Evolutionary conservation across 2,797 vertebrate species (phyloP).

Genomic region (Malacoctenus gilli): DNA sequence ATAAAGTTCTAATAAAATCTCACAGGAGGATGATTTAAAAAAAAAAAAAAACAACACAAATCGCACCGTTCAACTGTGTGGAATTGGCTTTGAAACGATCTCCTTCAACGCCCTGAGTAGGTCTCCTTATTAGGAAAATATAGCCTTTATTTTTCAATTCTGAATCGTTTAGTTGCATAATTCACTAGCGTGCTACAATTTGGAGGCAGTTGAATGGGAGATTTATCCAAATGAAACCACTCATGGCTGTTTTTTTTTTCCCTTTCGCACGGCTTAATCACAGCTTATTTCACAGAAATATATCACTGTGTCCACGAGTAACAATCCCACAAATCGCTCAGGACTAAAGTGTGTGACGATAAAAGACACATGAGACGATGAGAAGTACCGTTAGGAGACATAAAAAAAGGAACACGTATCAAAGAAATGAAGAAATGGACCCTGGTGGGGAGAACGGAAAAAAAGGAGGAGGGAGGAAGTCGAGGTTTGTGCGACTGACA

Average conservation of each 20-base stretch:
- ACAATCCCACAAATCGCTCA: conserved; percentile 19
- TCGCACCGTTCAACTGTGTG: conserved; percentile 45
- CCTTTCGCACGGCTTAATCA: conserved; percentile 32
- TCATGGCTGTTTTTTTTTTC: conserved; percentile 2
- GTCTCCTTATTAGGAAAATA: conserved; percentile 35
- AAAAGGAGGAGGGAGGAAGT: conserved; percentile 39
- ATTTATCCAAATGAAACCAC: conserved; percentile 18
- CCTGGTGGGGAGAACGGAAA: background rate
- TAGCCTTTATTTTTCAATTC: conserved; percentile 59
- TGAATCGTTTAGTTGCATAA: conserved; percentile 44
- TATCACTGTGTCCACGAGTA: conserved; percentile 8
- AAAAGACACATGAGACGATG: conserved; percentile 6
- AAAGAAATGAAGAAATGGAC: conserved; percentile 19
- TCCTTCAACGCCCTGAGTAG: conserved; percentile 43
- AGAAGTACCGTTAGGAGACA: conserved; percentile 54
- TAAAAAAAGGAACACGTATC: conserved; percentile 15
- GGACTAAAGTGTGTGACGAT: too few relatives aligned
- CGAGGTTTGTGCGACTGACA: conserved; percentile 85
- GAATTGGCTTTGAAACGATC: conserved; percentile 46
- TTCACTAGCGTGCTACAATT: conserved; percentile 45
- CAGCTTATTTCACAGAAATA: conserved; percentile 59
- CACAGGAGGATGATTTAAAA: conserved; percentile 28
- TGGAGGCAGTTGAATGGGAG: conserved; percentile 27
- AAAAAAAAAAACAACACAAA: conserved; percentile 57
- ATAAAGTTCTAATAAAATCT: conserved; percentile 52